Evolutionary conservation across 1,140 invertebrate species (phyloP).

Genomic region (Dreissena rostriformis): DNA sequence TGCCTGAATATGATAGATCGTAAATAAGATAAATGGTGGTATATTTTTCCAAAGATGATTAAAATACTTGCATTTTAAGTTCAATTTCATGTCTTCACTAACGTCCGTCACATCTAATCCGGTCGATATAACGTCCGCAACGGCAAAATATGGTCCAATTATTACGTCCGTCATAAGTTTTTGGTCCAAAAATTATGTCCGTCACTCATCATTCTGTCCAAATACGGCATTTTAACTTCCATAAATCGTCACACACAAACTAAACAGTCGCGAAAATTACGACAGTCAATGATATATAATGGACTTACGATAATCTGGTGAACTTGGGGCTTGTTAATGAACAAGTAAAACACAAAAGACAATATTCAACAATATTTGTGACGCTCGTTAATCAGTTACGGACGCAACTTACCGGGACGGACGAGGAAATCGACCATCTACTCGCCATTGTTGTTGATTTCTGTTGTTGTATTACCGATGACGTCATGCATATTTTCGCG

Average conservation of each 20-base stretch:
- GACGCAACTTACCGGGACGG: not conserved
- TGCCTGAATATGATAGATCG: not conserved
- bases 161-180: not conserved
- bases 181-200: not conserved
- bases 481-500: not conserved
- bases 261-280: not conserved
- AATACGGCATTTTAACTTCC: not conserved
- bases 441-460: not conserved
- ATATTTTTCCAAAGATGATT: not conserved
- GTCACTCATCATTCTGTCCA: not conserved
- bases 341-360: not conserved
- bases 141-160: not conserved
- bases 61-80: not conserved
- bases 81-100: not conserved
- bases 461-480: not conserved
- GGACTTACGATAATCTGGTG: not conserved
- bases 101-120: not conserved
- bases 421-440: not conserved
- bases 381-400: no score
- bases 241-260: not conserved
- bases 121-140: not conserved
- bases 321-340: not conserved
- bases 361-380: not conserved
- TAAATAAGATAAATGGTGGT: not conserved
- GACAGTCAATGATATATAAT: not conserved